These are phyloP conservation scores for Leptinotarsa peninsularis DNA, from an alignment of 2,888 invertebrate species.

Conservation along the genomic window DNA sequence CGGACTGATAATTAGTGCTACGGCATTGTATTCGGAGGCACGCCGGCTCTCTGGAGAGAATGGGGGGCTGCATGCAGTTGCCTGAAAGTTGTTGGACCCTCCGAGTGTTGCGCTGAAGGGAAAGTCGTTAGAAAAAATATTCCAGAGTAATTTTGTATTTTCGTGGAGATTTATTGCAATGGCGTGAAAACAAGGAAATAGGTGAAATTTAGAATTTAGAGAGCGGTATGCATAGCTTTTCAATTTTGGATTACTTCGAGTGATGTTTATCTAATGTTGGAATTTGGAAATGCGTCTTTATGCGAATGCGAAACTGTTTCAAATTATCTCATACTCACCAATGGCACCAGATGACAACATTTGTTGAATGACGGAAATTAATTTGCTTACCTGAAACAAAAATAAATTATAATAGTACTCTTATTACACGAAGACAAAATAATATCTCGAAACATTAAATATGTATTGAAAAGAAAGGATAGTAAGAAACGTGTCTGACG, in stretches of 20 bases:
- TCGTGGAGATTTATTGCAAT: background rate
- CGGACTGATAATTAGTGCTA: conserved; percentile 50
- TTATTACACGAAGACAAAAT: no score
- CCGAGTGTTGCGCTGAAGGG: background rate
- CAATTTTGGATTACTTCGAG: background rate
- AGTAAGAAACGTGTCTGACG: no score
- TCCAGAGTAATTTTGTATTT: conserved; percentile 2
- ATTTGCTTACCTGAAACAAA: no score
- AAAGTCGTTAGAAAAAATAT: background rate
- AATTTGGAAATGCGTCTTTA: no score
- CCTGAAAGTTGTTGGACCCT: conserved; percentile 24
- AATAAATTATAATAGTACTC: no score
- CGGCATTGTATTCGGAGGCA: conserved; percentile 51
- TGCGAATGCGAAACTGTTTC: no score
- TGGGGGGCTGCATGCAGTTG: background rate
- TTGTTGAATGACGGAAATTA: no score
- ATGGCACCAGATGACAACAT: no score
- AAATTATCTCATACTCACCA: no score
- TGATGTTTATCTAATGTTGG: no score
- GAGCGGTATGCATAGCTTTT: background rate
- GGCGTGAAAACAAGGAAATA: background rate
- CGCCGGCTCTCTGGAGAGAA: conserved; percentile 45
- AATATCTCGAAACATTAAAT: no score
- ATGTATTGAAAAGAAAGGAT: no score
- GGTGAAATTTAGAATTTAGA: background rate